These are phyloP conservation scores for Nasonovia ribisnigri DNA, from an alignment of 2,888 invertebrate genomes.

Conservation along the genomic window DNA sequence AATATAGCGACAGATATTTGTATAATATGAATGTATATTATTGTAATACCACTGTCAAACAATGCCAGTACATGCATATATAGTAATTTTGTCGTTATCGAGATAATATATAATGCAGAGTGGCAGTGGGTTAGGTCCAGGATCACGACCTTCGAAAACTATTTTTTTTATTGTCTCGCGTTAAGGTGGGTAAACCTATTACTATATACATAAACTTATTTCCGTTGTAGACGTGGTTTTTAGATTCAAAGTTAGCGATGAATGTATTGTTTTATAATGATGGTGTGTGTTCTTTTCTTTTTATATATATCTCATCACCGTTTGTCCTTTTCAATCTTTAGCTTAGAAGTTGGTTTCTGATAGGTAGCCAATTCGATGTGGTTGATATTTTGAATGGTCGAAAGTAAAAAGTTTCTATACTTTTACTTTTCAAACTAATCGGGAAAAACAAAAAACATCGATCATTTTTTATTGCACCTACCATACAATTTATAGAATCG, in stretches of 20 bases:
- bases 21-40: not conserved
- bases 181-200: not conserved
- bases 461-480: not conserved
- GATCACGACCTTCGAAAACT: slow-evolving; percentile 9
- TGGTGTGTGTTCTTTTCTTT: not conserved
- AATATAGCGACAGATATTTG: not conserved
- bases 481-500: not conserved
- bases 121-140: slow-evolving; percentile 1
- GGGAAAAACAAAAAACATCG: too few species aligned
- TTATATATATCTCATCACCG: not conserved
- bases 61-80: not conserved
- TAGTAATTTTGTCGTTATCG: not conserved
- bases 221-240: not conserved
- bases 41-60: not conserved
- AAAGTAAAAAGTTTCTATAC: not conserved
- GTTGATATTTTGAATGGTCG: not conserved
- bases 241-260: not conserved
- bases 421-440: too few species aligned
- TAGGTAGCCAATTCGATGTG: not conserved
- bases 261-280: not conserved
- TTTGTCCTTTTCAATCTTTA: not conserved
- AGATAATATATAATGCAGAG: not conserved
- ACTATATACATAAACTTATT: not conserved
- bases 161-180: not conserved
- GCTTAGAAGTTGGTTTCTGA: not conserved